Conservation (phyloP, 2,797 vertebrate species). For the Sebastes cheni region DNA sequence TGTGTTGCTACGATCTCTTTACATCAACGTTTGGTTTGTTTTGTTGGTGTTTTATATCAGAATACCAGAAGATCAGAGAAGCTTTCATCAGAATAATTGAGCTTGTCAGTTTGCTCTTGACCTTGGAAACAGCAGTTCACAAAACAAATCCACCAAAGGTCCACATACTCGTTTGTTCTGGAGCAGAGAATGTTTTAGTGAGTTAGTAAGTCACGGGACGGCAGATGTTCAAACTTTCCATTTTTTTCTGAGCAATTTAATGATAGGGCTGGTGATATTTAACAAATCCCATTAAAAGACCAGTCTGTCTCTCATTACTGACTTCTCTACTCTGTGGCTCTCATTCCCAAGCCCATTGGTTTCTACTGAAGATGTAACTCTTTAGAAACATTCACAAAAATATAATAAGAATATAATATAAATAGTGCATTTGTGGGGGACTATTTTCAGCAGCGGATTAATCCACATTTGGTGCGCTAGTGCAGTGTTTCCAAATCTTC, state of each 20-base stretch:
- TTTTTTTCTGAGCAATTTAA: not conserved
- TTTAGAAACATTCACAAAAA: not conserved
- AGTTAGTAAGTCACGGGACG: not conserved
- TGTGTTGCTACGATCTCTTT: not conserved
- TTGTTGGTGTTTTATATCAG: not conserved
- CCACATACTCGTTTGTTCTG: not conserved
- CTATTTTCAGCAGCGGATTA: not conserved
- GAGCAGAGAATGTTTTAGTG: not conserved
- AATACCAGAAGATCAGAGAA: not conserved
- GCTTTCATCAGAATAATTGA: not conserved
- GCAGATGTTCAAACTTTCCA: not conserved
- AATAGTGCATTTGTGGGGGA: not conserved
- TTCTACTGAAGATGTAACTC: not conserved
- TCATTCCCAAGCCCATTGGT: too few species aligned
- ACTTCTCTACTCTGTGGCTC: not conserved
- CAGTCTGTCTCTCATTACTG: not conserved
- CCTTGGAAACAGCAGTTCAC: not conserved
- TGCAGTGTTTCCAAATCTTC: too few species aligned
- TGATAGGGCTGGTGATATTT: not conserved
- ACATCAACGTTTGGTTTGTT: not conserved
- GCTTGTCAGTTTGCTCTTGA: not conserved
- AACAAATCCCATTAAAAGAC: not conserved
- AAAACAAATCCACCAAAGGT: not conserved
- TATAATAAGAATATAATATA: too few species aligned
- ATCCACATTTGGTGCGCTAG: not conserved